Conservation (phyloP, 1,140 invertebrate genomes). For the Drosophila leontia region DNA sequence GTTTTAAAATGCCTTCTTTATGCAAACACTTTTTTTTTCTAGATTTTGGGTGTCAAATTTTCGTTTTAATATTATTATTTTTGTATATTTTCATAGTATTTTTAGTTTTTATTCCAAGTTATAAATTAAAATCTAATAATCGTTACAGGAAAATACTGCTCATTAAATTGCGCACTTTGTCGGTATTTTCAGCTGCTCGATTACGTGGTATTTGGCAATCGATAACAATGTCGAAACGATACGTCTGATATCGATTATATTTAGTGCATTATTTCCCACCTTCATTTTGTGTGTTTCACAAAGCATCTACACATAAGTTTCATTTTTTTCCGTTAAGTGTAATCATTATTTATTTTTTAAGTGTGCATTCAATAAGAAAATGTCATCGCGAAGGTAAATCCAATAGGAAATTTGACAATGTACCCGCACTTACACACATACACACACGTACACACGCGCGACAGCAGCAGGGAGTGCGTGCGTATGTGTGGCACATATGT, state of each 20-base stretch:
- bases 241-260: neutral
- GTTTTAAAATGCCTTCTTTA: neutral
- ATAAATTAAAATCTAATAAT: neutral
- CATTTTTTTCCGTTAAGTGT: conserved; percentile 79
- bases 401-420: conserved; percentile 75
- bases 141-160: neutral
- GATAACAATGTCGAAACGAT: neutral
- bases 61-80: neutral
- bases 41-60: neutral
- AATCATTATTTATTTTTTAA: conserved; percentile 79
- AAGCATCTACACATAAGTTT: conserved; percentile 76
- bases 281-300: conserved; percentile 32
- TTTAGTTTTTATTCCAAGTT: no score
- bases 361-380: conserved; percentile 80
- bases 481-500: conserved; percentile 36
- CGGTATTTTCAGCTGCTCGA: conserved; percentile 4
- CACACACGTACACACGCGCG: conserved; percentile 6
- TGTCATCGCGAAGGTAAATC: conserved; percentile 82
- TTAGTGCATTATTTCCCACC: conserved; percentile 9
- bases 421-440: conserved; percentile 22
- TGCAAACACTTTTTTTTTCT: no score
- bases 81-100: neutral
- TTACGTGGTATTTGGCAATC: conserved; percentile 4
- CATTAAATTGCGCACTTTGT: neutral
- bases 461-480: conserved; percentile 13